phyloP scores from a whole-genome alignment of 2,797 vertebrate species.

The Clarias laeviceps region DNA sequence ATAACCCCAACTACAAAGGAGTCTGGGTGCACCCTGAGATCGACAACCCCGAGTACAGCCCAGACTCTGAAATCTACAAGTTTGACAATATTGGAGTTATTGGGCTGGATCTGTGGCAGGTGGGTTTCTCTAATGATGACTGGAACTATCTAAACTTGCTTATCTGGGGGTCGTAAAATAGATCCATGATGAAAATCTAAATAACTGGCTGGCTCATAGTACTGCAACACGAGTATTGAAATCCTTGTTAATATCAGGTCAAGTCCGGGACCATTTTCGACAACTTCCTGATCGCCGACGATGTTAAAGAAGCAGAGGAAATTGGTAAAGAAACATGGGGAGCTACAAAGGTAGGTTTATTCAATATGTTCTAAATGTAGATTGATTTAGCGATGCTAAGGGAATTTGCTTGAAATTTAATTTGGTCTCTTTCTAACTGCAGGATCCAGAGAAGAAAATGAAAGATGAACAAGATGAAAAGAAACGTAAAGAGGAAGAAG shows the following conservation, averaged over 20 bases:
- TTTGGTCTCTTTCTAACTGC: not conserved
- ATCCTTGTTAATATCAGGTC: constrained; percentile 67
- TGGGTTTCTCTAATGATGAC: constrained; percentile 51
- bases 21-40: constrained; percentile 82
- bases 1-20: constrained; percentile 81
- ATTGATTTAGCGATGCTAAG: not conserved
- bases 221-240: not conserved
- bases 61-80: constrained; percentile 77
- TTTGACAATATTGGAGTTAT: constrained; percentile 75
- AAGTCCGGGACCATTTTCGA: constrained; percentile 87
- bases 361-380: not conserved
- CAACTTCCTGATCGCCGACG: constrained; percentile 81
- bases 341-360: constrained; percentile 73
- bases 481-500: constrained; percentile 76
- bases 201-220: not conserved
- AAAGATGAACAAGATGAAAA: constrained; percentile 77
- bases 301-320: constrained; percentile 81
- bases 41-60: constrained; percentile 81
- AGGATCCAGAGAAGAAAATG: constrained; percentile 81
- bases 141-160: not conserved
- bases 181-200: not conserved
- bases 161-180: not conserved
- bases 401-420: not conserved
- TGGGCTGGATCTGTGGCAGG: constrained; percentile 83
- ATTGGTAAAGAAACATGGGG: constrained; percentile 81